Percentiles rank a stretch among this genome's conserved stretches.
These are phyloP conservation scores for Psittacula cyanocephala DNA, from an alignment of 2,113 vertebrate genomes.

Conservation along the genomic window DNA sequence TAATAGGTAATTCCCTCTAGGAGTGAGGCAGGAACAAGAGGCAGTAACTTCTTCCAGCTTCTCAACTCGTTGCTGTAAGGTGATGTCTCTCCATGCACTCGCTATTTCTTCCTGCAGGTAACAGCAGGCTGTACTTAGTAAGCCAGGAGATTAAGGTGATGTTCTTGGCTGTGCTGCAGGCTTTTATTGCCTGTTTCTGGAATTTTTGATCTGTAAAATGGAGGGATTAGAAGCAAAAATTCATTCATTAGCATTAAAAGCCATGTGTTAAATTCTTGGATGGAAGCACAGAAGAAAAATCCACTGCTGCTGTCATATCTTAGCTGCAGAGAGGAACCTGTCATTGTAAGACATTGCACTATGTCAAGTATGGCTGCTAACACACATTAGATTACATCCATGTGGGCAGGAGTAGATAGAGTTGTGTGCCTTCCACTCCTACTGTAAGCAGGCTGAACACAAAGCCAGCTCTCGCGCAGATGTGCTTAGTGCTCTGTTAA, in stretches of 20 bases:
- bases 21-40: neutral
- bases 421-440: slow-evolving; percentile 11
- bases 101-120: neutral
- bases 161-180: neutral
- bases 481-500: neutral
- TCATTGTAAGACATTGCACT: slow-evolving; percentile 35
- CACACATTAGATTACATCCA: neutral
- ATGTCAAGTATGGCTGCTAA: neutral
- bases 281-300: neutral
- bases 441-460: slow-evolving; percentile 8
- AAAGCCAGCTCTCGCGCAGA: neutral
- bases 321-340: neutral
- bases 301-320: neutral
- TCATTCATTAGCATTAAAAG: neutral
- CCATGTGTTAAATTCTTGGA: neutral
- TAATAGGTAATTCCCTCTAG: neutral
- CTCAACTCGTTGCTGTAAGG: neutral
- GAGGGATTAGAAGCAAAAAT: neutral
- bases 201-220: neutral
- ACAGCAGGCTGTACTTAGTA: neutral
- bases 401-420: slow-evolving; percentile 22
- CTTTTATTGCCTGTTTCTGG: neutral
- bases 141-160: neutral
- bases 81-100: neutral
- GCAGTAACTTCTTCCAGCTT: neutral